Evolutionary conservation across 2,113 vertebrate species (phyloP).

Genomic region (Anoura caudifer): DNA sequence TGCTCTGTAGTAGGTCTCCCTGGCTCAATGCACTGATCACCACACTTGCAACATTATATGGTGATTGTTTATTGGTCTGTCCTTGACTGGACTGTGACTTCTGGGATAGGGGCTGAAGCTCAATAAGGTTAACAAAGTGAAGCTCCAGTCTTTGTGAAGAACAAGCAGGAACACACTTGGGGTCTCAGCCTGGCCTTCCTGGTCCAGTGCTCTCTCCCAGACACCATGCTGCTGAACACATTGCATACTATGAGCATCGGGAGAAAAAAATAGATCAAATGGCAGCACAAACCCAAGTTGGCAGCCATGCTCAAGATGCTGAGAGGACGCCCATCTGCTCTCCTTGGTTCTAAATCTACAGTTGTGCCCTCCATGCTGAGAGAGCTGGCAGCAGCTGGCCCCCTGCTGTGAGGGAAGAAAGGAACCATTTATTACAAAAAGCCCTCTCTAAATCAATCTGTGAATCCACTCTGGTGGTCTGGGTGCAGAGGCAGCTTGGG

Average conservation of each 20-base stretch:
- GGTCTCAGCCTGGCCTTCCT: not conserved
- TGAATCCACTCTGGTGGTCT: not conserved
- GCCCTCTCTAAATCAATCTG: constrained; percentile 74
- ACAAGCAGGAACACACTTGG: not conserved
- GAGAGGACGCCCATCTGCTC: constrained; percentile 62
- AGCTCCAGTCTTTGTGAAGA: not conserved
- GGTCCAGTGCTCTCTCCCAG: not conserved
- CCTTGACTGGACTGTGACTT: not conserved
- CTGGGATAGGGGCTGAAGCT: not conserved
- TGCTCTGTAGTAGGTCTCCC: not conserved
- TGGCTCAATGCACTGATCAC: not conserved
- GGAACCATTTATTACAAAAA: constrained; percentile 72
- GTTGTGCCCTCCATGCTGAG: constrained; percentile 62
- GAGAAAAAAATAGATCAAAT: constrained; percentile 57
- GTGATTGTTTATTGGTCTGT: not conserved
- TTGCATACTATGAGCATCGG: not conserved
- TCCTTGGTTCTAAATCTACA: constrained; percentile 40
- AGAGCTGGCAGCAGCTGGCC: constrained; percentile 54
- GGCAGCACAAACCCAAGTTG: constrained; percentile 48
- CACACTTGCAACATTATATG: accelerated
- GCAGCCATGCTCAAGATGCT: constrained; percentile 58
- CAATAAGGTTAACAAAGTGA: not conserved
- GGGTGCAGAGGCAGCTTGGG: constrained; percentile 8
- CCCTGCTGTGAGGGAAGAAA: constrained; percentile 5
- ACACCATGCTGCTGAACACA: not conserved